Conservation (phyloP, 2,113 vertebrate species). For the Heteronetta atricapilla region DNA sequence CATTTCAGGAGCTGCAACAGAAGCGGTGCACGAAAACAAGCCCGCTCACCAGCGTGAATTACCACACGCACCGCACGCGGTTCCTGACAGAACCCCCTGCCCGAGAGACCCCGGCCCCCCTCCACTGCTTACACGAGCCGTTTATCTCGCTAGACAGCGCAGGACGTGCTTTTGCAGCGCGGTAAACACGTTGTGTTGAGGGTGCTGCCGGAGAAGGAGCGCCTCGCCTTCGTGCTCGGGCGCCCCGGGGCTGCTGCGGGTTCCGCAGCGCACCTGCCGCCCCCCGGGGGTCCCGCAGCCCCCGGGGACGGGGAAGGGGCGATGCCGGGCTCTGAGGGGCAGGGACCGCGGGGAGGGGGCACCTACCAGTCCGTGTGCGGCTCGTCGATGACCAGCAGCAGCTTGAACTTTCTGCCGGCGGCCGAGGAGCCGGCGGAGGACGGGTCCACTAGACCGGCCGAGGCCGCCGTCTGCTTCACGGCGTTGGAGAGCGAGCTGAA, state of each 20-base stretch:
- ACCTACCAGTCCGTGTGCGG: slow-evolving; percentile 94
- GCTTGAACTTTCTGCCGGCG: slow-evolving; percentile 83
- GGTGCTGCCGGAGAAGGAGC: background rate
- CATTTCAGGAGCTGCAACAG: background rate
- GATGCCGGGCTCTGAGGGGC: background rate
- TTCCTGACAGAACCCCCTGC: background rate
- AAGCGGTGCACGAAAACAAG: background rate
- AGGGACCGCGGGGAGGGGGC: background rate
- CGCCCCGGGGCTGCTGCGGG: background rate
- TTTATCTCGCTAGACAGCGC: background rate
- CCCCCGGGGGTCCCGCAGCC: no score
- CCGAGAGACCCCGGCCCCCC: background rate
- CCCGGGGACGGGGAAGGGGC: background rate
- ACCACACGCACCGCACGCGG: background rate
- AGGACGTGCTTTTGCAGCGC: background rate
- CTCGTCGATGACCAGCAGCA: slow-evolving; percentile 93
- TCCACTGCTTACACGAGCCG: fast-evolving
- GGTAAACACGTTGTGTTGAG: background rate
- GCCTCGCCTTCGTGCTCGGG: background rate
- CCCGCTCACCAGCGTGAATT: background rate
- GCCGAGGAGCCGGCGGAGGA: slow-evolving; percentile 69
- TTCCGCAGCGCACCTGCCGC: background rate
- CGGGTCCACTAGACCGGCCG: slow-evolving; percentile 86
- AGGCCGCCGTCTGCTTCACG: slow-evolving; percentile 93
- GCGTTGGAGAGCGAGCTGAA: slow-evolving; percentile 95